phyloP scores from a whole-genome alignment of 2,113 vertebrate species.

The Leucopternis melanops region DNA sequence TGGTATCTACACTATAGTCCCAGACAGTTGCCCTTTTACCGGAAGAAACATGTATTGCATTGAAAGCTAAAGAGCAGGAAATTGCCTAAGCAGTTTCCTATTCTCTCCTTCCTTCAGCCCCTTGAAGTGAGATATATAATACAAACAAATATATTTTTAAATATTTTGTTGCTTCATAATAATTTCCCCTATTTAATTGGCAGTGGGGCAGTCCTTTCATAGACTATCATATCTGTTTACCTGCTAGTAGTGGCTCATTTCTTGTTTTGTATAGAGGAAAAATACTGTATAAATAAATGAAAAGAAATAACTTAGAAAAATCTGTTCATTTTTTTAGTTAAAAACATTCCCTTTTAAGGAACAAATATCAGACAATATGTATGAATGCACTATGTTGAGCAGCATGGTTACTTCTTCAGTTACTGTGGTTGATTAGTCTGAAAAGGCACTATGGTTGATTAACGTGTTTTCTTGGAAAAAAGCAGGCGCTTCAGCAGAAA shows the following conservation, averaged over 20 bases:
- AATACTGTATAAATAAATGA: not conserved
- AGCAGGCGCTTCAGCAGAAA: not conserved
- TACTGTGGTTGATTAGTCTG: not conserved
- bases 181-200: not conserved
- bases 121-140: not conserved
- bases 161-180: not conserved
- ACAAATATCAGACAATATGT: not conserved
- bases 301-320: not conserved
- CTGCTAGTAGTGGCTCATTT: not conserved
- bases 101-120: not conserved
- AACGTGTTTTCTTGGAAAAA: not conserved
- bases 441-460: not conserved
- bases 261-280: not conserved
- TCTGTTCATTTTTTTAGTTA: not conserved
- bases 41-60: not conserved
- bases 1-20: not conserved
- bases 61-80: not conserved
- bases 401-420: not conserved
- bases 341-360: not conserved
- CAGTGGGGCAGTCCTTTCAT: not conserved
- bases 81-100: not conserved
- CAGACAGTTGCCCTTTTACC: not conserved
- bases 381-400: not conserved
- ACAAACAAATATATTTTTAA: not conserved
- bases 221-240: not conserved